Percentiles rank a stretch among this genome's conserved stretches.
Evolutionary conservation across 2,113 vertebrate genomes (phyloP).

Genomic region (Chaetodon auriga): DNA sequence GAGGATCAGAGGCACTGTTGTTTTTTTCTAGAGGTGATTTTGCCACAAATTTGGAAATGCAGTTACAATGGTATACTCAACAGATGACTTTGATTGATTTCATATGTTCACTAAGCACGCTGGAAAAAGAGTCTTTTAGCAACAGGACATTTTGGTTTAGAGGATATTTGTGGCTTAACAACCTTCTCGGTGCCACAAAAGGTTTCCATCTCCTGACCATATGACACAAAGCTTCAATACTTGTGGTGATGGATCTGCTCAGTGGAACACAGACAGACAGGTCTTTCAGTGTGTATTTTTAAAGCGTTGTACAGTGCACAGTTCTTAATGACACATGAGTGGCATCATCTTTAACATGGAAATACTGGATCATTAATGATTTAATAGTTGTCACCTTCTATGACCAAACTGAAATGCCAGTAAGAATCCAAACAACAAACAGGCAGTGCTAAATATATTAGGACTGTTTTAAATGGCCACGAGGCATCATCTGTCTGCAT

Average conservation of each 20-base stretch:
- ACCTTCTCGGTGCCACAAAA: not conserved
- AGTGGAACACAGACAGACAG: conserved; percentile 10
- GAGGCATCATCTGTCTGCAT: conserved; percentile 10
- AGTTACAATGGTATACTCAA: too few relatives aligned
- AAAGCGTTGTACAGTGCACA: conserved; percentile 10
- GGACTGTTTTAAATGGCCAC: not conserved
- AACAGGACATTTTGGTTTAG: not conserved
- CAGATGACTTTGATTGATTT: not conserved
- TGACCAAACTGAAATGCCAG: conserved; percentile 12
- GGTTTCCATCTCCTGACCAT: not conserved
- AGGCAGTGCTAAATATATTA: conserved; percentile 16
- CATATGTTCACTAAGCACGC: not conserved
- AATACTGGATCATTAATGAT: conserved; percentile 15
- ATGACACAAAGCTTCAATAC: not conserved
- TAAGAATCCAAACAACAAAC: conserved; percentile 27
- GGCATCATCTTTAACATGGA: conserved; percentile 4
- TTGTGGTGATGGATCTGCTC: not conserved
- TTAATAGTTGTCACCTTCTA: not conserved
- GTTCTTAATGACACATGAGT: conserved; percentile 10
- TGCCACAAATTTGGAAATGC: too few relatives aligned
- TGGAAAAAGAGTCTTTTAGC: not conserved
- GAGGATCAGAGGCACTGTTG: too few relatives aligned
- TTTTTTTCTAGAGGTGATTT: too few relatives aligned
- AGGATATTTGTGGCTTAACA: not conserved
- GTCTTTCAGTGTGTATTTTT: conserved; percentile 17